phyloP scores from a whole-genome alignment of 1,140 invertebrate genomes.

The Achatina immaculata region DNA sequence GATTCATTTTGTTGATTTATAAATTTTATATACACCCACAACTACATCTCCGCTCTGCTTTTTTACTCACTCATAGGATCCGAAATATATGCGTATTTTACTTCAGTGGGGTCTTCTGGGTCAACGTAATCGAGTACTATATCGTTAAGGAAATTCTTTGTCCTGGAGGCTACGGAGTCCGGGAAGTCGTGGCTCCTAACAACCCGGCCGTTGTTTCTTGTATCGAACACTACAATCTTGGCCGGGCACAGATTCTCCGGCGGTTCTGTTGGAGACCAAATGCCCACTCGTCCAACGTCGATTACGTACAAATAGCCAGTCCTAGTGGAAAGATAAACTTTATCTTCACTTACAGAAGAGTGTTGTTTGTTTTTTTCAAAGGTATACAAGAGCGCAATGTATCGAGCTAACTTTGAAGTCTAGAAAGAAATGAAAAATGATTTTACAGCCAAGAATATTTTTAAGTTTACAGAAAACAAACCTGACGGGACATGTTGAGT shows the following conservation, averaged over 20 bases:
- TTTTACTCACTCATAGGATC: background rate
- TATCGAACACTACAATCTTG: constrained; percentile 17
- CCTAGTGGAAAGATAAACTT: background rate
- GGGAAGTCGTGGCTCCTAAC: constrained; percentile 21
- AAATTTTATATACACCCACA: too few species aligned
- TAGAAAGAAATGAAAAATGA: too few species aligned
- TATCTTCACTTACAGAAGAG: too few species aligned
- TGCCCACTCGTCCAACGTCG: constrained; percentile 15
- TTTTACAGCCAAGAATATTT: too few species aligned
- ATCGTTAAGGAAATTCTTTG: background rate
- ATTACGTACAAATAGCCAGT: constrained; percentile 16
- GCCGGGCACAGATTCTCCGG: constrained; percentile 7
- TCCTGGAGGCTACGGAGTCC: background rate
- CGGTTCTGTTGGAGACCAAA: background rate
- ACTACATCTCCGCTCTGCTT: too few species aligned
- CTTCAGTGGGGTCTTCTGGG: background rate
- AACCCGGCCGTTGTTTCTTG: background rate
- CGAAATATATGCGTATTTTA: constrained; percentile 19
- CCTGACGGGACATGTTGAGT: too few species aligned
- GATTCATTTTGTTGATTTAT: too few species aligned
- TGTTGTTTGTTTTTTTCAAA: too few species aligned
- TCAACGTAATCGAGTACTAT: constrained; percentile 24
- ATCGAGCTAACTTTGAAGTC: too few species aligned
- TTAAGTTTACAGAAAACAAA: too few species aligned
- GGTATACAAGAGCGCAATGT: too few species aligned